Conservation (phyloP, 2,888 invertebrate genomes). For the Holacanthella duospinosa region DNA sequence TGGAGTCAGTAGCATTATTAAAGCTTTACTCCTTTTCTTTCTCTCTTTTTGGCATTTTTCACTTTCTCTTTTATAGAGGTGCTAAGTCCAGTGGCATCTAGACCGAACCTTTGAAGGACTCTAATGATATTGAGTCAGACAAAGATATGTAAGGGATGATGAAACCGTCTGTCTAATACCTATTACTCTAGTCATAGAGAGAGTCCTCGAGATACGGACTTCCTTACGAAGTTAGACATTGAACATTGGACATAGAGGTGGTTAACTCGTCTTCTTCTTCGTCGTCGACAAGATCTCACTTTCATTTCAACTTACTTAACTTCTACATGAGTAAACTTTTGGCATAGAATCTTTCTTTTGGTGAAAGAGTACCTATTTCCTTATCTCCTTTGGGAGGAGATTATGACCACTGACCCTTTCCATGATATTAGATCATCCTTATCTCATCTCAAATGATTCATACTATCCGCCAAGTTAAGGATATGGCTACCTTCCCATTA, state of each 20-base stretch:
- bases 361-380: constrained; percentile 2
- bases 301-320: neutral
- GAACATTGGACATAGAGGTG: too few species aligned
- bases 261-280: neutral
- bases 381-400: neutral
- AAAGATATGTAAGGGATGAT: too few species aligned
- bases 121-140: neutral
- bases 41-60: neutral
- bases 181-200: too few species aligned
- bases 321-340: constrained; percentile 3
- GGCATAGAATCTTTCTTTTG: neutral
- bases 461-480: neutral
- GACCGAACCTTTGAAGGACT: neutral
- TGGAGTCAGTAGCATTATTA: neutral
- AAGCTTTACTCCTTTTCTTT: neutral
- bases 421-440: constrained; percentile 1
- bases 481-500: neutral
- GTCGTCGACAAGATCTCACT: constrained; percentile 5
- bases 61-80: constrained; percentile 5
- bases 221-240: too few species aligned
- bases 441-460: constrained; percentile 1
- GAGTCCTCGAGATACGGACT: too few species aligned
- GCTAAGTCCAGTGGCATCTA: neutral
- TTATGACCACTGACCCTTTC: neutral
- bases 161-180: too few species aligned